Evolutionary conservation across 2,888 invertebrate species (phyloP), one percentile per base, ranked within the genome.

Genomic region (Aspidiotus destructor): DNA sequence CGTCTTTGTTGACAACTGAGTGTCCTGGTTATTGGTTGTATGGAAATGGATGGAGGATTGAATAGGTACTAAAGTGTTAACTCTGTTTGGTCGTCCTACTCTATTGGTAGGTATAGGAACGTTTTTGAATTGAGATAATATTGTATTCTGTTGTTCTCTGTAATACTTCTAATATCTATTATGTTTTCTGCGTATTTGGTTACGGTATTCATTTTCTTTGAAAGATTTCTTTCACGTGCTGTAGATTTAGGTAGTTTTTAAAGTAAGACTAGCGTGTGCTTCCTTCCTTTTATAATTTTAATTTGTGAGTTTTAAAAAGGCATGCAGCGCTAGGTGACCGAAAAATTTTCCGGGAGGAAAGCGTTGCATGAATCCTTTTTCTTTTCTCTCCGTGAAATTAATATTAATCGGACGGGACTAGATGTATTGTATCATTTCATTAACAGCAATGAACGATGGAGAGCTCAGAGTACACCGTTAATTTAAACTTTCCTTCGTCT

Each of bases 31-130:
- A 28, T 44, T 67, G 60, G 67, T 60, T 67, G 52, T 16, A 57
- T 57, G 67, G 58, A 67, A 48, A n/a, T 44, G 48, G 52, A 28
- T 42, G 67, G 67, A 41, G 57, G 58, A 42, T 67, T 67, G 67
- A 67, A 67, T 67, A 67, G 67, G 67, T 57, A 60, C 67, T 67
- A 67, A 67, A 60, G 58, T 58, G 67, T 67, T 60, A 67, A 58
- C 67, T 28, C 28, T 44, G 67, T 67, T 67, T 58, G 28, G 58
- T 67, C 67, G 40, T 60, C 67, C 67, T 67, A 67, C 67, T 28
- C 28, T 67, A 48, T 67, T 67, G 67, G 67, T 67, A 67, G 67
- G 67, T 67, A 67, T 67, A 67, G 67, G 67, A 67, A 67, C 67
- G 58, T 67, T 67, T 28, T 67, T 67, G 52, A 67, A 67, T 67